Base-by-base conservation (phyloP, 2,888 invertebrate species). In the Clanis bilineata region DNA sequence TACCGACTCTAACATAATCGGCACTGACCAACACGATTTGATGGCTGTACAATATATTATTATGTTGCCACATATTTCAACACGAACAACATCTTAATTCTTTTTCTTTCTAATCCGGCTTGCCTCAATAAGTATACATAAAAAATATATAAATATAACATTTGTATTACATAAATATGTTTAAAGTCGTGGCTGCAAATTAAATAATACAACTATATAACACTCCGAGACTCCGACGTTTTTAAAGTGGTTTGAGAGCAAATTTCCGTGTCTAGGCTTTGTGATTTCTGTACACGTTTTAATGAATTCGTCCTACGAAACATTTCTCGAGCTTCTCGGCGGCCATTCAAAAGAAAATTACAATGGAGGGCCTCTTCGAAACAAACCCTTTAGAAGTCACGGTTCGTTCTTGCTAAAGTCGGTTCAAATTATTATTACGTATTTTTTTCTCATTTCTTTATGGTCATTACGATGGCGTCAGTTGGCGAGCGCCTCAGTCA, bases 261-360 rank as follows among this genome's bases (percentile, higher is more conserved):
- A 75, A 74, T 76, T 82, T 75, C 80, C 78, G 74, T 77, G 76
- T 72, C 72, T 70, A 69, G 76, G 78, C 80, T 83, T 88, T 86
- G 84, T 83, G 84, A 84, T 85, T 87, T 85, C 86, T 83, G 84
- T 83, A 81, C 84, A 86, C 85, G 81, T 88, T 86, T 88, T 85
- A 86, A 86, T 88, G 85, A 88, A 85, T 86, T 86, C 83, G 85
- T 84, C 86, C 76, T 79, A 74, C 77, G 9, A 77, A 80, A 77
- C 80, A 81, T 79, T 83, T 74, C 78, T 85, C 78, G 76, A 79
- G 81, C 77, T 85, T 71, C 82, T 85, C 83, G 77, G 82, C 77
- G 83, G 85, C 83, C 79, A 83, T 87, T 87, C 85, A 85, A 86
- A 88, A 86, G 86, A 88, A 89, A 89, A 90, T 89, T 88, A 87